A percentile compares a stretch with the other conserved stretches of the same genome.
Conservation (phyloP, 2,888 invertebrate genomes). For the Vandiemenella viatica region DNA sequence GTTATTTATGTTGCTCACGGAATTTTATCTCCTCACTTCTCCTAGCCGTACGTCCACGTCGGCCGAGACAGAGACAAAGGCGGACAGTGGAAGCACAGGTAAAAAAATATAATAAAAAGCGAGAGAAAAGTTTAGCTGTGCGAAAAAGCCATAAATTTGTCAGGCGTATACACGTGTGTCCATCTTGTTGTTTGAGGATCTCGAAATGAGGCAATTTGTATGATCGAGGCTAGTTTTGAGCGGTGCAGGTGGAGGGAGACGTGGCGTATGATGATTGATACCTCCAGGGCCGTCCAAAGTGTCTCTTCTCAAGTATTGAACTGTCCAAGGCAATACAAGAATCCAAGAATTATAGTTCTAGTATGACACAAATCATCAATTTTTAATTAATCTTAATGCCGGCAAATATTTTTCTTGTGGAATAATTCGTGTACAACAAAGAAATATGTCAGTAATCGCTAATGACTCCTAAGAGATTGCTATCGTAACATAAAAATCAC, state of each 20-base stretch:
- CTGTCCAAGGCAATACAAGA: too few species aligned
- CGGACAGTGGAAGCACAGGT: constrained; percentile 2
- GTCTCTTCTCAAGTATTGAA: too few species aligned
- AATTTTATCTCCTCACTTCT: constrained; percentile 7
- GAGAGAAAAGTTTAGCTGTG: constrained; percentile 12
- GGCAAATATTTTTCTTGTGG: too few species aligned
- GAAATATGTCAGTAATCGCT: too few species aligned
- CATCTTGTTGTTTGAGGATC: constrained; percentile 9
- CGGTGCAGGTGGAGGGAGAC: constrained; percentile 8
- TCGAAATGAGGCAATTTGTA: constrained; percentile 17
- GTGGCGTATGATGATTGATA: constrained; percentile 2
- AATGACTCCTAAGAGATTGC: too few species aligned
- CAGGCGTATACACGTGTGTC: constrained; percentile 10
- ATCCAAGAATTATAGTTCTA: too few species aligned
- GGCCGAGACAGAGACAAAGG: constrained; percentile 1
- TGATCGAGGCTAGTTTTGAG: constrained; percentile 11
- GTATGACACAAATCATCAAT: too few species aligned
- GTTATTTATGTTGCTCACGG: constrained; percentile 16
- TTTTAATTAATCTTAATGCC: too few species aligned
- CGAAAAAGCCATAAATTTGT: constrained; percentile 16
- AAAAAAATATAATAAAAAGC: constrained; percentile 5
- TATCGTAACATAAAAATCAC: too few species aligned
- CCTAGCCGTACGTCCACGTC: constrained; percentile 3
- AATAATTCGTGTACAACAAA: too few species aligned
- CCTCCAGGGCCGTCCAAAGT: background rate